Conservation (phyloP, 2,888 invertebrate genomes). For the Diaphora mendica region DNA sequence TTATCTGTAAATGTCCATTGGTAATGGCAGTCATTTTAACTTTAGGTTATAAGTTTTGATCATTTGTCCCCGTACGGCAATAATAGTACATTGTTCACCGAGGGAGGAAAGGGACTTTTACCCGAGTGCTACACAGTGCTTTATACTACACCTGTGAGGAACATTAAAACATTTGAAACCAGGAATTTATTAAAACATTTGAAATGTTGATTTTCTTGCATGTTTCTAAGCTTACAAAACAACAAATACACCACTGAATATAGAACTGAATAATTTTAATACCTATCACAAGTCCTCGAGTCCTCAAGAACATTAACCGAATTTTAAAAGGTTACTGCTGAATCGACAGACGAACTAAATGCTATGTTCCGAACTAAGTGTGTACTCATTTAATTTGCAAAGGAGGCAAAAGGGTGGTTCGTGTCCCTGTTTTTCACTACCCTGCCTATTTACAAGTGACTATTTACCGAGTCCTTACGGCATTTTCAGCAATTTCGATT, state of each 20-base stretch:
- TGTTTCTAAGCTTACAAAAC: too few species aligned
- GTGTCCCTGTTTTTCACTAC: constrained; percentile 67
- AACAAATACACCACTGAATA: neutral
- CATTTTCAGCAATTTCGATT: constrained; percentile 76
- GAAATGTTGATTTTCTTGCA: too few species aligned
- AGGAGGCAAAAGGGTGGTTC: constrained; percentile 78
- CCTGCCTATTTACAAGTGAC: constrained; percentile 79
- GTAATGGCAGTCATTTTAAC: neutral
- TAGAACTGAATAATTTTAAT: constrained; percentile 6
- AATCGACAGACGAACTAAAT: constrained; percentile 29
- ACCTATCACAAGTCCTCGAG: constrained; percentile 11
- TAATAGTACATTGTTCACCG: too few species aligned
- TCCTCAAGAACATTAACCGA: constrained; percentile 24
- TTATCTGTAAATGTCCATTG: neutral
- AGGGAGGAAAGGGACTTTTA: too few species aligned
- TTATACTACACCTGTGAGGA: too few species aligned
- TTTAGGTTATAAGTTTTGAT: neutral
- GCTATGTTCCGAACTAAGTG: constrained; percentile 55
- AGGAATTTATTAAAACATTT: too few species aligned
- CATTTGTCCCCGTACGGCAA: too few species aligned
- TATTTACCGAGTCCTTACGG: constrained; percentile 69
- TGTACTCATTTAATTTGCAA: constrained; percentile 78
- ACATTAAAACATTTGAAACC: too few species aligned
- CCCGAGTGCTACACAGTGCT: too few species aligned
- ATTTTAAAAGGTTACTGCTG: constrained; percentile 26